These are phyloP conservation scores for Cydia fagiglandana DNA, from an alignment of 1,140 invertebrate species.

Conservation along the genomic window DNA sequence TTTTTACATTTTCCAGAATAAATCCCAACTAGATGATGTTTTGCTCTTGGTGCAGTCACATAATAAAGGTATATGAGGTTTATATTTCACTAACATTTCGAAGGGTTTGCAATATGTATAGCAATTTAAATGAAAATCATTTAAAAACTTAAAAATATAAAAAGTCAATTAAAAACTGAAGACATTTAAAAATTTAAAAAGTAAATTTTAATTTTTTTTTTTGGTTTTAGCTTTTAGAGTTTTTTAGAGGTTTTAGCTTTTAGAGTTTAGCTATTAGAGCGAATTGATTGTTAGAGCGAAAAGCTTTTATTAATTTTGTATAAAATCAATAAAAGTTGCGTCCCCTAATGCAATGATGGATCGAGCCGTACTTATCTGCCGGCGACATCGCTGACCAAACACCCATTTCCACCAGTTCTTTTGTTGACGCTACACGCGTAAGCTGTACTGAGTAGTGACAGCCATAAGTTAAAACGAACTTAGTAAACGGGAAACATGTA, in stretches of 20 bases:
- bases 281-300: too few relatives aligned
- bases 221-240: too few relatives aligned
- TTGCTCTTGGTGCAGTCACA: not conserved
- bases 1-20: not conserved
- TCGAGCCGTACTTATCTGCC: conserved; percentile 62
- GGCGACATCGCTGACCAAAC: conserved; percentile 62
- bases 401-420: conserved; percentile 42
- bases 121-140: not conserved
- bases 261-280: too few relatives aligned
- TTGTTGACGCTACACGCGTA: conserved; percentile 35
- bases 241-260: too few relatives aligned
- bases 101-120: not conserved
- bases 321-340: conserved; percentile 70
- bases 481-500: not conserved
- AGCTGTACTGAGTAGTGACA: not conserved
- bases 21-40: not conserved
- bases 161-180: too few relatives aligned
- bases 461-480: not conserved
- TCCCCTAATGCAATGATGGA: conserved; percentile 76
- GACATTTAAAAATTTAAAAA: too few relatives aligned
- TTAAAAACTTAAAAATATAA: too few relatives aligned
- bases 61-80: not conserved
- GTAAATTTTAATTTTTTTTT: too few relatives aligned
- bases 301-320: too few relatives aligned
- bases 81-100: not conserved